Evolutionary conservation across 2,797 vertebrate genomes (phyloP), one percentile per base, ranked within the genome.

Genomic region (Coregonus sp.): DNA sequence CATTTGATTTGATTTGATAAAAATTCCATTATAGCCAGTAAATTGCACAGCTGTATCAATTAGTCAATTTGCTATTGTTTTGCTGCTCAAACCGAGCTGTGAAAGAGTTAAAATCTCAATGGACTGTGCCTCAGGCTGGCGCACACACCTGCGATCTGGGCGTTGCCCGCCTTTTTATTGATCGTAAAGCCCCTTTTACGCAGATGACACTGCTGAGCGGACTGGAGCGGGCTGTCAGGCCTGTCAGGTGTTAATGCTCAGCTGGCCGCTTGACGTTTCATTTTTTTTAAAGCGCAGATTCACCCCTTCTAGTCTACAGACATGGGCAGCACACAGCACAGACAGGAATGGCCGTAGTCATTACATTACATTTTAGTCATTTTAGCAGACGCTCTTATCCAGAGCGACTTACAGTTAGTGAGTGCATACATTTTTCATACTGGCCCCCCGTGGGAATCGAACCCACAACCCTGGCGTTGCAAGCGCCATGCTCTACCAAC

Each of bases 171-270:
- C 1, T 52, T 78, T 65, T 76, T 68, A 73, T 76, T 74, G 63
- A 65, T 56, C 63, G 61, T 67, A 76, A 74, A 71, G 59, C 33
- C 11, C 69, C 67, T 76, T 71, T 74, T 47, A 79, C 68, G 75
- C 69, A 75, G 67, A 78, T 77, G 40, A 77, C 61, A 40, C 67
- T 25, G 59, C 74, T 63, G 69, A 75, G 75, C 40, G 29, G 66
- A 61, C 20, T 61, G 7, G 56, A 61, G n/a, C 6, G 2, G 15
- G 54, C 5, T n/a, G 54, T n/a, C n/a, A 59, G 56, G 74, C 59
- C 72, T 68, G 40, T 76, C 82, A 83, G 78, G 80, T 73, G 1
- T 31, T 47, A 11, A 11, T 47, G 5, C 52, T 85, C 70, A 75
- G 73, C 70, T 74, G 52, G 65, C 61, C 77, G 73, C 75, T 31